Evolutionary conservation across 2,797 vertebrate genomes (phyloP).

Genomic region (Anguilla marmorata): DNA sequence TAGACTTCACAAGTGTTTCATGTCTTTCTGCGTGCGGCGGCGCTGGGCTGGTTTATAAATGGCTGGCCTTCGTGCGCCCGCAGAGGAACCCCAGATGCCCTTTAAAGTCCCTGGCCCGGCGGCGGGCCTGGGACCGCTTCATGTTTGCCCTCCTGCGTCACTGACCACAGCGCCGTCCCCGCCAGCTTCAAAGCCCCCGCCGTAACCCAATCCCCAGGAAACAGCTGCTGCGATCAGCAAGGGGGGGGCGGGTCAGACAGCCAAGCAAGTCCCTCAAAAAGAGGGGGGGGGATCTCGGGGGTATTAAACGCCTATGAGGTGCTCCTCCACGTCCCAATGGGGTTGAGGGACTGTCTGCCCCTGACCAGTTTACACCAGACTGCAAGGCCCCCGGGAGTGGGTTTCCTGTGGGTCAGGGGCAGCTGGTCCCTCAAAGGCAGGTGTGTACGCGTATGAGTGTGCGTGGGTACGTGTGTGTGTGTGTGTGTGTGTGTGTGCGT

Average conservation of each 20-base stretch:
- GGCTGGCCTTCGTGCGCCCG: neutral
- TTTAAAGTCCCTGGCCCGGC: neutral
- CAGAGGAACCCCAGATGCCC: neutral
- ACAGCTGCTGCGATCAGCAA: constrained; percentile 26
- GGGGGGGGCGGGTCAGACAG: constrained; percentile 12
- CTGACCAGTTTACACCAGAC: neutral
- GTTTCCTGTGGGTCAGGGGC: neutral
- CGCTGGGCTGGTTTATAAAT: neutral
- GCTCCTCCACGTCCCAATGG: neutral
- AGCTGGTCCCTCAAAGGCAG: neutral
- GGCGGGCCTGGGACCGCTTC: neutral
- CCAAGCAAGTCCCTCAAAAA: neutral
- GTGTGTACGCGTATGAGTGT: neutral
- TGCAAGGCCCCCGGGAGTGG: neutral
- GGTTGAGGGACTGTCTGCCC: neutral
- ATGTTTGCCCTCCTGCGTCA: neutral
- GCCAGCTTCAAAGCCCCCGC: constrained; percentile 21
- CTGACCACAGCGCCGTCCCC: neutral
- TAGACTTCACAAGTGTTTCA: neutral
- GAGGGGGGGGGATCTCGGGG: neutral
- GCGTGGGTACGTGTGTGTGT: neutral
- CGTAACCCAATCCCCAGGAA: constrained; percentile 28
- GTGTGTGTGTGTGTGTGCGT: neutral
- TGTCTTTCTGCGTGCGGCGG: neutral
- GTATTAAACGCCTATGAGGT: neutral